These are phyloP conservation scores for Charadrius vociferus DNA, from an alignment of 2,113 vertebrate genomes.

Conservation along the genomic window DNA sequence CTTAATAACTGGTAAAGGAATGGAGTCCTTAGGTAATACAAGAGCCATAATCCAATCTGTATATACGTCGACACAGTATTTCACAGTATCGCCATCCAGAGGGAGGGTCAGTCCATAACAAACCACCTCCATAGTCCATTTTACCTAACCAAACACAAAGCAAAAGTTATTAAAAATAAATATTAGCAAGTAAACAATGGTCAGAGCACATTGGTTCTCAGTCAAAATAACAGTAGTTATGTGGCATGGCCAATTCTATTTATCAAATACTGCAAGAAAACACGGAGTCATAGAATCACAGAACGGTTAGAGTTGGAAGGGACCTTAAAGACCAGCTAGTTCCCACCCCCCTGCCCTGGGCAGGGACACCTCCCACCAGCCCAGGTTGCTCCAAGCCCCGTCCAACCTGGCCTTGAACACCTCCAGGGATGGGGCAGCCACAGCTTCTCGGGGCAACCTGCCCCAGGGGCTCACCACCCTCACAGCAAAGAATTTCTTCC, in stretches of 20 bases:
- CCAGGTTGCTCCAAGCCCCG: neutral
- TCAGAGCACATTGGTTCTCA: neutral
- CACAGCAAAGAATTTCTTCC: neutral
- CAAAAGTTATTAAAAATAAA: neutral
- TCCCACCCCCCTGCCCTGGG: neutral
- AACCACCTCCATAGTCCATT: slow-evolving; percentile 98
- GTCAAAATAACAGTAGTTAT: neutral
- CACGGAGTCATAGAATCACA: neutral
- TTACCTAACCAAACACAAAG: slow-evolving; percentile 81
- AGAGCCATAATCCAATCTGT: slow-evolving; percentile 98
- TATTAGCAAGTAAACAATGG: neutral
- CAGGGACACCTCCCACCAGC: neutral
- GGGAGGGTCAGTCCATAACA: slow-evolving; percentile 94
- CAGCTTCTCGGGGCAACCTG: neutral
- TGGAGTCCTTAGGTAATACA: slow-evolving; percentile 89
- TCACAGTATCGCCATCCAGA: slow-evolving; percentile 93
- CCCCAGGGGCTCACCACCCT: neutral
- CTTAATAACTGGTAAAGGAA: slow-evolving; percentile 90
- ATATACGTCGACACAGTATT: slow-evolving; percentile 95
- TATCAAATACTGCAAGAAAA: neutral
- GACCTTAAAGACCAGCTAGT: neutral
- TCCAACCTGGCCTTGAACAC: neutral
- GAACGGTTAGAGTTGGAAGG: neutral
- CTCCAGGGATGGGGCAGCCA: neutral
- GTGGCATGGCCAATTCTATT: neutral